Conservation (phyloP, 2,888 invertebrate genomes). For the Sarcophaga rosellei region DNA sequence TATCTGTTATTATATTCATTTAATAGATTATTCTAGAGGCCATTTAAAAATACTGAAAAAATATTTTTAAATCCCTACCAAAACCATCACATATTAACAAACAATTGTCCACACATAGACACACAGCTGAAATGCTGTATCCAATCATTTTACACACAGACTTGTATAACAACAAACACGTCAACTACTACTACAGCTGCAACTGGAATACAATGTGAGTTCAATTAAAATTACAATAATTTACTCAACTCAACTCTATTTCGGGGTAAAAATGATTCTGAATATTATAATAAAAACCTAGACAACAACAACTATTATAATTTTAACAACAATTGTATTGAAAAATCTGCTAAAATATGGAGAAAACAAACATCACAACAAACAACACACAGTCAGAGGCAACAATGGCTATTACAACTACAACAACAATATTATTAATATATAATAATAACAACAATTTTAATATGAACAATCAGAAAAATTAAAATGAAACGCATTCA, state of each 20-base stretch:
- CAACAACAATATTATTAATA: constrained; percentile 29
- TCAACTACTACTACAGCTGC: neutral
- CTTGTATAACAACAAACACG: too few species aligned
- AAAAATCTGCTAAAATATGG: neutral
- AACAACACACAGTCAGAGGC: too few species aligned
- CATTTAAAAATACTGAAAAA: constrained; percentile 37
- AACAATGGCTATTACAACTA: neutral
- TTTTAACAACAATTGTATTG: neutral
- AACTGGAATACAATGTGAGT: constrained; percentile 29
- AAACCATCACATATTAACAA: constrained; percentile 25
- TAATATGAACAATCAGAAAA: constrained; percentile 68
- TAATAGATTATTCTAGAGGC: constrained; percentile 61
- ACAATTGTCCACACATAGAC: neutral
- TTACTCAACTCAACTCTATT: constrained; percentile 64
- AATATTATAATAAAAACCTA: constrained; percentile 38
- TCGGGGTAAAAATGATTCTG: constrained; percentile 51
- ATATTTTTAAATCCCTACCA: constrained; percentile 5
- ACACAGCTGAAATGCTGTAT: constrained; percentile 2
- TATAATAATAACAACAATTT: constrained; percentile 15
- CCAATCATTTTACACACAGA: constrained; percentile 1
- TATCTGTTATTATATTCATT: constrained; percentile 64
- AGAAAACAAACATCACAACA: neutral
- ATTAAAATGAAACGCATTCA: constrained; percentile 64
- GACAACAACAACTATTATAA: constrained; percentile 41
- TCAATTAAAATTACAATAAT: constrained; percentile 69